A percentile compares a stretch with the other conserved stretches of the same genome.
Conservation (phyloP, 2,797 vertebrate genomes). For the Myotis daubentonii region DNA sequence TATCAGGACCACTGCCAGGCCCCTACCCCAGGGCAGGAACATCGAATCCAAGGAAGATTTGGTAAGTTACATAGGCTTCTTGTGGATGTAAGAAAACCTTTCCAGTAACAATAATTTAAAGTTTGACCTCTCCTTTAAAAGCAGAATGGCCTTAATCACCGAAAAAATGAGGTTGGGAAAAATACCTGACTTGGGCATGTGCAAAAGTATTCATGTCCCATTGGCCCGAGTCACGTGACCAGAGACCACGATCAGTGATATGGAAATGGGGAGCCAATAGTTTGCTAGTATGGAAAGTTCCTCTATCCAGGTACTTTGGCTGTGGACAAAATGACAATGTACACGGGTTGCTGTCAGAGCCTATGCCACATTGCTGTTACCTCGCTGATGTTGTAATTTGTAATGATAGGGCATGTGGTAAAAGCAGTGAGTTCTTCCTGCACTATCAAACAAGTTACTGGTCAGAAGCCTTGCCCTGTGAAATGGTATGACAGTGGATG, state of each 20-base stretch:
- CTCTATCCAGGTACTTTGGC: no score
- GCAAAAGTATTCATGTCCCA: neutral
- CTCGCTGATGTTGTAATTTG: neutral
- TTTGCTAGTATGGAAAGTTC: neutral
- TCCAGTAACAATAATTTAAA: neutral
- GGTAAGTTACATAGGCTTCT: neutral
- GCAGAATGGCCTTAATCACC: neutral
- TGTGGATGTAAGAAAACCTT: neutral
- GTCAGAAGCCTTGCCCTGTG: neutral
- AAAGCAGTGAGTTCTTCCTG: neutral
- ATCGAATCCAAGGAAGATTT: constrained; percentile 10
- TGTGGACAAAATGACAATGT: neutral
- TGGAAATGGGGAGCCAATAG: neutral
- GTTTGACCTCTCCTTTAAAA: neutral
- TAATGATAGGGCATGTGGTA: neutral
- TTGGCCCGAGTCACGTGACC: neutral
- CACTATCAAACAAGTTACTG: neutral
- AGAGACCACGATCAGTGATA: neutral
- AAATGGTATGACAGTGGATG: neutral
- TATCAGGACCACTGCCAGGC: neutral
- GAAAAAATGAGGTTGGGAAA: neutral
- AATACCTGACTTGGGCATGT: neutral
- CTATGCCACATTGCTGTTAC: neutral
- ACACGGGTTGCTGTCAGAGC: neutral
- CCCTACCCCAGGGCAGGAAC: neutral